Base-by-base conservation (phyloP, 2,113 vertebrate genomes). In the Lethenteron camtschaticum region DNA sequence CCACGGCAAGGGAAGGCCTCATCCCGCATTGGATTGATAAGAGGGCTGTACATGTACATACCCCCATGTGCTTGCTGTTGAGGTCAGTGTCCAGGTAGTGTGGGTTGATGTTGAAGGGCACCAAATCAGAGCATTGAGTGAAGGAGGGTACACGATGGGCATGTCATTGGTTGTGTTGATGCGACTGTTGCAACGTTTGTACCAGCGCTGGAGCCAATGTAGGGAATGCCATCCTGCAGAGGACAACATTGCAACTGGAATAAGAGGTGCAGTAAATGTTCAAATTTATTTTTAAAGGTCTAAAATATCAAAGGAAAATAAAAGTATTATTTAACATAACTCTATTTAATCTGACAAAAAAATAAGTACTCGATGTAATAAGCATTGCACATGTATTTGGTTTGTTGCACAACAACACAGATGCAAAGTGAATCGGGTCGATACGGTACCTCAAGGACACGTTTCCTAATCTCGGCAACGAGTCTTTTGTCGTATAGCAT, bases 81-180 rank as follows among this genome's bases (percentile, higher is more conserved):
- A 72, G 71, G 72, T 87, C 82, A 11, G 81, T 9, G 60, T 89
- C 88, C 78, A 86, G 77, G 75, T 80, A 89, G 76, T 89, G 87
- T 1, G 86, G 86, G 73, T 89, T 90, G 73, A 90, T 87, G 78
- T 89, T 90, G 75, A 89, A 89, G 71, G 87, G 84, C 58, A 87
- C 81, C 72, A 90, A 81, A 70, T 80, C 83, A 89, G 78, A 72
- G 85, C 85, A 18, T 76, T 55, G 72, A 88, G 79, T 70, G 82
- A 82, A 56, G 85, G 85, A 8, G 85, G 88, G 73, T 75, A 87
- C 72, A 87, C 84, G 71, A 87, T 85, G 69, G 87, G 87, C 84
- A 89, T 88, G 79, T 90, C 85, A 63, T 89, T 90, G 74, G 85
- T 90, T 70, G 85, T 88, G 75, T 72, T 82, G 77, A 90, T 88